Conservation (phyloP, 2,797 vertebrate genomes). For the Philypnodon macrostomus region DNA sequence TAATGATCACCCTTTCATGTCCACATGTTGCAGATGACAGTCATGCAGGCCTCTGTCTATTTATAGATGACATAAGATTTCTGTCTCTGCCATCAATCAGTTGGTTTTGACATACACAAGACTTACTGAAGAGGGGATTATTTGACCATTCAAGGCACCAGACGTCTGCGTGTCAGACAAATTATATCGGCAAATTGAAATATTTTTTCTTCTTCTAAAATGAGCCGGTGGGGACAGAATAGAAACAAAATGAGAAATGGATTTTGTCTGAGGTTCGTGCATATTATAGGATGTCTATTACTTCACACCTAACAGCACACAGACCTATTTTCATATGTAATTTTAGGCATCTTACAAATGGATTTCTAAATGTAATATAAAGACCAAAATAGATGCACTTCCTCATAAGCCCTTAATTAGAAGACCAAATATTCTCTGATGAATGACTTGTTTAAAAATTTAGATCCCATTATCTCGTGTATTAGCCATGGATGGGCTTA, state of each 20-base stretch:
- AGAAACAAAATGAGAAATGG: neutral
- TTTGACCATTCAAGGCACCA: slow-evolving; percentile 8
- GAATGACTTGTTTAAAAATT: slow-evolving; percentile 61
- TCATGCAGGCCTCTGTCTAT: slow-evolving; percentile 25
- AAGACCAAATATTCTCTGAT: slow-evolving; percentile 46
- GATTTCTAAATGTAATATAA: slow-evolving; percentile 46
- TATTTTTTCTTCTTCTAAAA: slow-evolving; percentile 24
- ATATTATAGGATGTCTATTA: neutral
- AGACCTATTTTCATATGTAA: neutral
- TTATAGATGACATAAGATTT: slow-evolving; percentile 24
- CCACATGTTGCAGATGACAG: slow-evolving; percentile 20
- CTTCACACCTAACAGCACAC: neutral
- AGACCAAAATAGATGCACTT: slow-evolving; percentile 53
- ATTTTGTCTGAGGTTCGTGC: neutral
- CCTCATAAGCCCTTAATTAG: slow-evolving; percentile 45
- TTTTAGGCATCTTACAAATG: slow-evolving; percentile 37
- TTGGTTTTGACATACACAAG: slow-evolving; percentile 33
- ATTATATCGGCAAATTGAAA: slow-evolving; percentile 35
- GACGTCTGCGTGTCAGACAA: slow-evolving; percentile 17
- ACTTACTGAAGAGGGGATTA: slow-evolving; percentile 33
- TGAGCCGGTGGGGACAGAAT: slow-evolving; percentile 4
- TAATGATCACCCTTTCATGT: slow-evolving; percentile 34
- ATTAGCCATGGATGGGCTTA: no score
- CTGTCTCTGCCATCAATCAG: slow-evolving; percentile 27
- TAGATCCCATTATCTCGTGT: slow-evolving; percentile 41